Base-by-base conservation (phyloP, 2,888 invertebrate genomes). In the Dolichomitus sp. region DNA sequence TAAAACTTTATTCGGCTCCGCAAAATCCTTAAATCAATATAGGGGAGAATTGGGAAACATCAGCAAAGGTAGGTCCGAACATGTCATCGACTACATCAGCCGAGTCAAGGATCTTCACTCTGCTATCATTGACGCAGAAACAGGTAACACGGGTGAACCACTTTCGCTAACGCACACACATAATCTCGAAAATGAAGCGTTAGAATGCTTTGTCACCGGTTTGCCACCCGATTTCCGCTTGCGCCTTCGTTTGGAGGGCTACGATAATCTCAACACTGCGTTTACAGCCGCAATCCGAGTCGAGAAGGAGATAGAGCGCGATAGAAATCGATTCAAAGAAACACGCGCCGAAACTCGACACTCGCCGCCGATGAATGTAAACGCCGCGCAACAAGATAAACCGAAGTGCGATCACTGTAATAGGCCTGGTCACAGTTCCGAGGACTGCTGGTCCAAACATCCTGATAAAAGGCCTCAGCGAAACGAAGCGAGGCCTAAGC, bases 291-390 rank as follows among this genome's bases (percentile, higher is more conserved):
- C n/a, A n/a, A n/a, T n/a, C n/a, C n/a, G n/a, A n/a, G n/a, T n/a
- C 50, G 73, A 68, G 19, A 79, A 79, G 12, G 73, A 73, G 27
- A 68, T 61, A 30, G 79, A 79, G 19, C 79, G 73, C 68, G 79
- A 73, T 17, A 57, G 19, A 30, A 6, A 19, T 4, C 66, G 52
- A 11, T 79, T 79, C n/a, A 14, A 48, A 4, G 72, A 78, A 33
- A 12, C 54, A 4, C 9, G n/a, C 4, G 27, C 48, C 14, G 5
- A 30, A 0, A 0, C 23, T 4, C 30, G 45, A 23, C 19, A 11
- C 12, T 14, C 65, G 17, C 37, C 48, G 9, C 2, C 30, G 4
- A 4, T n/a, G n/a, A 4, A 23, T 6, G 23, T 48, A 37, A 50
- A 23, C 1, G n/a, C 27, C 1, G n/a, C 50, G 17, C 57, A 19